These are phyloP conservation scores for Siphamia tubifer DNA, from an alignment of 2,113 vertebrate species.

Conservation along the genomic window DNA sequence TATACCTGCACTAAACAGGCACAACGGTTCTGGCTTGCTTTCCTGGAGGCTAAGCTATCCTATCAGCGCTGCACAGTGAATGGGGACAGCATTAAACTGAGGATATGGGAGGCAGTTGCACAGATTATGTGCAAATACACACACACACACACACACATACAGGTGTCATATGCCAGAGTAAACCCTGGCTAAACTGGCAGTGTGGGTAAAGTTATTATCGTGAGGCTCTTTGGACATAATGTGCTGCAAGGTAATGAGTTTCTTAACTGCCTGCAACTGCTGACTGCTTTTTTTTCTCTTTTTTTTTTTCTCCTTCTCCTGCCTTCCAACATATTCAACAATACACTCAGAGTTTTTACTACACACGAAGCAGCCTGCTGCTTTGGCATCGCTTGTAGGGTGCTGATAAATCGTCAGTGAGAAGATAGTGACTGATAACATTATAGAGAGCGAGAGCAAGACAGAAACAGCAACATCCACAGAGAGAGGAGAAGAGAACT, in stretches of 20 bases:
- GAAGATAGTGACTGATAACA: slow-evolving; percentile 14
- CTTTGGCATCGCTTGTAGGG: slow-evolving; percentile 4
- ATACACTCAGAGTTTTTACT: neutral
- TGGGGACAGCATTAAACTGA: slow-evolving; percentile 44
- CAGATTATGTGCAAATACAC: slow-evolving; percentile 42
- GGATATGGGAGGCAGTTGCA: slow-evolving; percentile 28
- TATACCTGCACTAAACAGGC: slow-evolving; percentile 27
- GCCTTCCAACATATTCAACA: neutral
- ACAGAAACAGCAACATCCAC: neutral
- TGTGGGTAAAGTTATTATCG: slow-evolving; percentile 36
- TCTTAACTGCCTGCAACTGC: slow-evolving; percentile 50
- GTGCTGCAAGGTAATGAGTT: slow-evolving; percentile 61
- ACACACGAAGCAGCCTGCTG: neutral
- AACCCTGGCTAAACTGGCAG: slow-evolving; percentile 24
- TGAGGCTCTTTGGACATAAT: slow-evolving; percentile 32
- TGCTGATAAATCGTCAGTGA: slow-evolving; percentile 29
- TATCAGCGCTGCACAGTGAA: slow-evolving; percentile 57
- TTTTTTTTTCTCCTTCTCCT: neutral
- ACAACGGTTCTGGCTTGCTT: neutral
- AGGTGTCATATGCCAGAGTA: slow-evolving; percentile 35
- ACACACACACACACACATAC: slow-evolving; percentile 9
- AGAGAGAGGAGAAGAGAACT: neutral
- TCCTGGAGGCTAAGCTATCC: slow-evolving; percentile 53
- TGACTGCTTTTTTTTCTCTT: neutral
- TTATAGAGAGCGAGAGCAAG: neutral